A percentile compares a stretch with the other conserved stretches of the same genome.
Evolutionary conservation across 2,888 invertebrate genomes (phyloP).

Genomic region (Chrysolina oricalcia): DNA sequence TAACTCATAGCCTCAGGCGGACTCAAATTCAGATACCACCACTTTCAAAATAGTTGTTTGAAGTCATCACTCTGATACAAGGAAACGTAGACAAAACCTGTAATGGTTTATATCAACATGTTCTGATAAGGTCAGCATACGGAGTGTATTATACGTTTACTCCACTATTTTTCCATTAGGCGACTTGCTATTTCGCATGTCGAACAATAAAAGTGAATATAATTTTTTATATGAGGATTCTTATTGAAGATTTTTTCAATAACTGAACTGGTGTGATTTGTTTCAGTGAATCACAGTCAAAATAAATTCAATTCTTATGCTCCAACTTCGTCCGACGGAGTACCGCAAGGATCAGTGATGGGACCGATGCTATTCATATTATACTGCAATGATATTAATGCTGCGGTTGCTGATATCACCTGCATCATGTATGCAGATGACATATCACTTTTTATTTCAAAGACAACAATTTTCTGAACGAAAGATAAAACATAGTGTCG

Average conservation of each 20-base stretch:
- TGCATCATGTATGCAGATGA: not conserved
- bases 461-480: no score
- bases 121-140: conserved; percentile 15
- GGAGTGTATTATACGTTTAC: not conserved
- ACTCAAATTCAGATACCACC: conserved; percentile 30
- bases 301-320: not conserved
- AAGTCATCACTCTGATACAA: conserved; percentile 31
- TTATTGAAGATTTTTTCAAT: no score
- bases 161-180: no score
- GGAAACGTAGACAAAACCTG: conserved; percentile 34
- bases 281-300: not conserved
- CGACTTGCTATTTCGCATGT: no score
- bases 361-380: not conserved
- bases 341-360: not conserved
- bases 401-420: not conserved
- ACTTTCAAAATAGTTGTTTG: conserved; percentile 33
- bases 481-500: not conserved
- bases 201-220: no score
- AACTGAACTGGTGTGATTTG: no score
- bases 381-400: no score
- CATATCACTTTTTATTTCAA: not conserved
- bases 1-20: conserved; percentile 22
- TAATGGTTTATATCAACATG: conserved; percentile 32
- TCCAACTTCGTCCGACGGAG: not conserved
- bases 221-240: no score